These are phyloP conservation scores for Ametastegia equiseti DNA, from an alignment of 2,888 invertebrate genomes.

Conservation along the genomic window DNA sequence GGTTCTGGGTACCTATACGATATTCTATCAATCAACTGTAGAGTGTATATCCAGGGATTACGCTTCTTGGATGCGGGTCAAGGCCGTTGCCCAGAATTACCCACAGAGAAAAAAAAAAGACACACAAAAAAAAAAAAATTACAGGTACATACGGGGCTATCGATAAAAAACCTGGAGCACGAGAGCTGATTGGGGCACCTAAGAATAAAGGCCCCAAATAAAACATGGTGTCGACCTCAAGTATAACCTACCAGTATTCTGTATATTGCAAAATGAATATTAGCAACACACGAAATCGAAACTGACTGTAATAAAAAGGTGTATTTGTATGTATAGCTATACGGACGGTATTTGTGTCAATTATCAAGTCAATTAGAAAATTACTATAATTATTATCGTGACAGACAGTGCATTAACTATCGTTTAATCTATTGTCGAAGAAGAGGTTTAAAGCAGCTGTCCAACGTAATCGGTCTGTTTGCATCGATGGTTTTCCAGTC, in stretches of 20 bases:
- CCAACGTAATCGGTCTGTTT: background rate
- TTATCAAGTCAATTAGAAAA: background rate
- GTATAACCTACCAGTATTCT: background rate
- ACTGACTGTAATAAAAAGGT: background rate
- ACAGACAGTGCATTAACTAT: background rate
- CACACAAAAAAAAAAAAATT: background rate
- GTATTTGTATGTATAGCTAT: background rate
- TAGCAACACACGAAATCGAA: background rate
- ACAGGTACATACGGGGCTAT: background rate
- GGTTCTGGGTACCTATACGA: slow-evolving; percentile 35
- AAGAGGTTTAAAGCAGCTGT: background rate
- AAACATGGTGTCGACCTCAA: background rate
- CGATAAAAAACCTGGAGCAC: slow-evolving; percentile 6
- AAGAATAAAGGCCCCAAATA: background rate
- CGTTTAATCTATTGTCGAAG: background rate
- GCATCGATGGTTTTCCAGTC: background rate
- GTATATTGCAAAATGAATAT: background rate
- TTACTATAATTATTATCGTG: background rate
- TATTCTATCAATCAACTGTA: slow-evolving; percentile 56
- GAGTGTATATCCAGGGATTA: slow-evolving; percentile 61
- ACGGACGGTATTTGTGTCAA: background rate
- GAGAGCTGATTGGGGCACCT: background rate
- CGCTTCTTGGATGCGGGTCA: slow-evolving; percentile 65
- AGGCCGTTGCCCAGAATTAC: too few relatives aligned
- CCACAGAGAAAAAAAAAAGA: too few relatives aligned